Percentiles rank a stretch among this genome's conserved stretches.
phyloP scores from a whole-genome alignment of 2,888 invertebrate genomes.

The Gnatocerus cornutus region DNA sequence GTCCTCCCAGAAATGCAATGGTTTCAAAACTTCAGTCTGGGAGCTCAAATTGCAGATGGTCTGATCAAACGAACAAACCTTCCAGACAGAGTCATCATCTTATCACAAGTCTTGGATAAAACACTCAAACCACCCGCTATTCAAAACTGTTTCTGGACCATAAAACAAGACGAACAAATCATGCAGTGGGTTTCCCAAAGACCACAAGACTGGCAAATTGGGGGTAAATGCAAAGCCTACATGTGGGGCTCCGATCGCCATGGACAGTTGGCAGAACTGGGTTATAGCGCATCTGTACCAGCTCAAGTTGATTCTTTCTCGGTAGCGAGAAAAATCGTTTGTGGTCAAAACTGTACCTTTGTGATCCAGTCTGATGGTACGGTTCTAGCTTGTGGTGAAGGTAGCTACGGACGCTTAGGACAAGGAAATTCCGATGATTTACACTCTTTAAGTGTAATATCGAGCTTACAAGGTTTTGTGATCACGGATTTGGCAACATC shows the following conservation, averaged over 20 bases:
- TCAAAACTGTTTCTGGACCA: conserved; percentile 74
- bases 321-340: conserved; percentile 74
- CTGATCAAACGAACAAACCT: conserved; percentile 72
- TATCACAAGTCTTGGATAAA: conserved; percentile 55
- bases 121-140: conserved; percentile 57
- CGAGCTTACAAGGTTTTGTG: conserved; percentile 77
- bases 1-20: conserved; percentile 74
- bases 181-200: conserved; percentile 76
- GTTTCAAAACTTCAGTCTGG: conserved; percentile 74
- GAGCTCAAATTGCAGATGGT: conserved; percentile 74
- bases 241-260: conserved; percentile 79
- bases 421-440: conserved; percentile 78
- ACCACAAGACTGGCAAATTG: conserved; percentile 79
- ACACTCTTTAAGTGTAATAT: conserved; percentile 75
- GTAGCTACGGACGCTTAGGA: conserved; percentile 78
- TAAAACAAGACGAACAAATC: conserved; percentile 76
- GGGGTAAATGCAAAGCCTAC: conserved; percentile 76
- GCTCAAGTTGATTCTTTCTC: conserved; percentile 71
- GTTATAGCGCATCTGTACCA: conserved; percentile 69
- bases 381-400: conserved; percentile 78
- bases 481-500: conserved; percentile 77
- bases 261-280: conserved; percentile 75
- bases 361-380: conserved; percentile 76
- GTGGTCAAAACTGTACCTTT: conserved; percentile 80
- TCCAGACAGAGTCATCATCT: conserved; percentile 68